These are phyloP conservation scores for Desmodus rotundus DNA, from an alignment of 2,113 vertebrate species.

Conservation along the genomic window DNA sequence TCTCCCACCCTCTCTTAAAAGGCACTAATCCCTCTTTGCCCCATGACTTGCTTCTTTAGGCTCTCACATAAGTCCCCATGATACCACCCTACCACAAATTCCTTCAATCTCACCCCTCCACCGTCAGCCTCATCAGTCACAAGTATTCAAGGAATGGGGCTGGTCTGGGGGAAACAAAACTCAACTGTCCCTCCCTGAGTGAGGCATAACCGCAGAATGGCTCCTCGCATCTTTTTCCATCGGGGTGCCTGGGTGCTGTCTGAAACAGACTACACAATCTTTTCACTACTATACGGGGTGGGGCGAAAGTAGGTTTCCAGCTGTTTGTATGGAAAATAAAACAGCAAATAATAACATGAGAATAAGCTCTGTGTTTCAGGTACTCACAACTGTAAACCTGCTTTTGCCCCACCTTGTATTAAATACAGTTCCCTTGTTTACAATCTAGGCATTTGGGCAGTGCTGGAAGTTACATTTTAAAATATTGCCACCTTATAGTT, in stretches of 20 bases:
- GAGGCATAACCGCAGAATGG: not conserved
- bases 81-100: conserved; percentile 50
- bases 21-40: not conserved
- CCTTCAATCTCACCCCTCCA: conserved; percentile 7
- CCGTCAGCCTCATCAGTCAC: not conserved
- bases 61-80: not conserved
- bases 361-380: not conserved
- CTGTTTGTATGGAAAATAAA: not conserved
- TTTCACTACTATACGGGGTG: not conserved
- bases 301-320: not conserved
- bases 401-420: not conserved
- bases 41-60: not conserved
- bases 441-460: not conserved
- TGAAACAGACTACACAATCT: not conserved
- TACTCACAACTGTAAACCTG: not conserved
- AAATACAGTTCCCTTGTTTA: not conserved
- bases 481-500: not conserved
- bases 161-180: not conserved
- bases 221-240: not conserved
- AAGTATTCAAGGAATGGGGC: conserved; percentile 59
- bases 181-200: not conserved
- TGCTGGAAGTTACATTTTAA: not conserved
- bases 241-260: not conserved
- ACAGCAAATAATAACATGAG: not conserved
- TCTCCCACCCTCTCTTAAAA: not conserved